phyloP scores from a whole-genome alignment of 2,888 invertebrate species.

The Caenorhabditis uteleia region DNA sequence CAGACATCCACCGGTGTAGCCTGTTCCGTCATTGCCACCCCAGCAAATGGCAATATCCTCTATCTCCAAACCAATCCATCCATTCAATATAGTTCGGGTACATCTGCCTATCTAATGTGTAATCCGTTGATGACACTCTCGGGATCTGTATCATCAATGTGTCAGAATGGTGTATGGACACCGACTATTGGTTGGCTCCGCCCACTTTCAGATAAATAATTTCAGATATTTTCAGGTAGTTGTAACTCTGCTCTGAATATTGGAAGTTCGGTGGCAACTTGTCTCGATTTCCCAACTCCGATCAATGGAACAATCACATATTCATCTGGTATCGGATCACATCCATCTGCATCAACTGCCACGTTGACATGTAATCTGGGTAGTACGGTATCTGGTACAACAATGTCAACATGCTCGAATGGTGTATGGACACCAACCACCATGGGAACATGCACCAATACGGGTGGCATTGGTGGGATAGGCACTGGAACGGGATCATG shows the following conservation, averaged over 20 bases:
- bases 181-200: slow-evolving; percentile 44
- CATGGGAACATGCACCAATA: slow-evolving; percentile 27
- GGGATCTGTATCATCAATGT: slow-evolving; percentile 41
- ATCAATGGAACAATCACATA: slow-evolving; percentile 21
- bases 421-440: slow-evolving; percentile 36
- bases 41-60: slow-evolving; percentile 24
- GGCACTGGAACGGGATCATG: slow-evolving; percentile 7
- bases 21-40: slow-evolving; percentile 8
- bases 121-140: slow-evolving; percentile 38
- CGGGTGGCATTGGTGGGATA: background rate
- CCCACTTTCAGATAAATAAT: too few relatives aligned
- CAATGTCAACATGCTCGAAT: slow-evolving; percentile 12
- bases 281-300: slow-evolving; percentile 6
- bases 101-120: slow-evolving; percentile 53
- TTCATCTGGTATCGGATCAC: slow-evolving; percentile 1
- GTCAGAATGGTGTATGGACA: slow-evolving; percentile 49
- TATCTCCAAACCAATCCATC: slow-evolving; percentile 28
- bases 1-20: slow-evolving; percentile 14
- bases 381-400: slow-evolving; percentile 23
- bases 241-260: slow-evolving; percentile 10
- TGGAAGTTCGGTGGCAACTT: slow-evolving; percentile 14
- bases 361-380: slow-evolving; percentile 49
- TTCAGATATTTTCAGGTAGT: slow-evolving; percentile 5
- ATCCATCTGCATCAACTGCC: slow-evolving; percentile 43
- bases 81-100: slow-evolving; percentile 38